Evolutionary conservation across 1,140 invertebrate species (phyloP), one percentile per base, ranked within the genome.

Genomic region (Polyergus mexicanus): DNA sequence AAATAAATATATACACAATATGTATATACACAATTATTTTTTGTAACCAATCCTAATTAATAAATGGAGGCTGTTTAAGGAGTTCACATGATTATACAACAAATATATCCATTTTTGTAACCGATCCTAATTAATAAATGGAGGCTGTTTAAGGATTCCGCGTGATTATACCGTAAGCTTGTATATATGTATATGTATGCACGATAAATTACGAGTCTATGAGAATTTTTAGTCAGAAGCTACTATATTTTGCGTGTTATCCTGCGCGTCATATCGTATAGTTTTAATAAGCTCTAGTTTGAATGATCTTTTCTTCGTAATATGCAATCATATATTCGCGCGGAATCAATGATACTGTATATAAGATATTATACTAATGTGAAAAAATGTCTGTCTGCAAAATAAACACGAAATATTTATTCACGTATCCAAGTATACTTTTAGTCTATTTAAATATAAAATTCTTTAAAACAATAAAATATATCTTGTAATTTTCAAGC

Each of bases 351-450:
- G 89, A 89, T 89, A 91, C 85, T 91, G 66, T 91, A 68, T 94
- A 89, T 93, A 93, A 93, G 90, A 92, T 94, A 93, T 90, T 93
- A 93, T 94, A 94, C 90, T 93, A 93, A 92, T 92, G 88, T 90
- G 92, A 81, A 89, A 47, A 68, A 56, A 91, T 91, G 93, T 94
- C 91, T 94, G 92, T 87, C 84, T 91, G 83, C 91, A 87, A 91
- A 93, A 94, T 94, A 94, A 94, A 94, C 89, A 86, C 25, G 69
- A 91, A 90, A 93, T 94, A 94, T 94, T 94, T 94, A 94, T 94
- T 94, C 93, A 94, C 90, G 86, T 87, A 69, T 32, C 19, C 4
- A 60, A 60, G 35, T 71, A 4, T 54, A 2, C 0, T 44, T 7
- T 32, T 71, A 72, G 28, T 35, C 7, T 28, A n/a, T 1, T 58